Evolutionary conservation across 2,888 invertebrate genomes (phyloP).

Genomic region (Cheilosia grossa): DNA sequence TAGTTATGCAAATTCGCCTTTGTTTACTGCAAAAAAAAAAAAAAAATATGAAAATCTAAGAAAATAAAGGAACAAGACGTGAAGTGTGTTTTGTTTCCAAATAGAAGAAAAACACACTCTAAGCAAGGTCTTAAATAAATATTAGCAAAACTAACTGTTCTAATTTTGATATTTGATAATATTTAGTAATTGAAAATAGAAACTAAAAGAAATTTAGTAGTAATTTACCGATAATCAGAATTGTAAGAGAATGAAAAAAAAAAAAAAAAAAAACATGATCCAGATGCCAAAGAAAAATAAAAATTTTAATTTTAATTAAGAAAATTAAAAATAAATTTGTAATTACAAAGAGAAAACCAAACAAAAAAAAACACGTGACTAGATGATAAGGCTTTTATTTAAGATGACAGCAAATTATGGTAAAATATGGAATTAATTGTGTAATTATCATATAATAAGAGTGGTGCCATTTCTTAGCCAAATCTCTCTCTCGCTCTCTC

Average conservation of each 20-base stretch:
- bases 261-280: constrained; percentile 35
- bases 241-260: constrained; percentile 44
- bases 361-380: constrained; percentile 56
- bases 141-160: constrained; percentile 69
- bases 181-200: constrained; percentile 23
- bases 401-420: constrained; percentile 42
- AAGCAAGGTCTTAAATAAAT: constrained; percentile 44
- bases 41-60: neutral
- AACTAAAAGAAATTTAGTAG: constrained; percentile 49
- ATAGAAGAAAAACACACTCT: constrained; percentile 4
- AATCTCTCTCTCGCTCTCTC: neutral
- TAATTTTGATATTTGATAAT: constrained; percentile 73
- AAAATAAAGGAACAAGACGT: constrained; percentile 29
- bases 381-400: constrained; percentile 68
- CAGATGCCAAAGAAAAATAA: constrained; percentile 67
- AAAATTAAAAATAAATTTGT: constrained; percentile 48
- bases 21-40: constrained; percentile 66
- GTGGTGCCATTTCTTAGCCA: constrained; percentile 27
- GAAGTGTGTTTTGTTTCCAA: constrained; percentile 12
- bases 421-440: constrained; percentile 36
- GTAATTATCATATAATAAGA: constrained; percentile 21
- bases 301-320: constrained; percentile 42
- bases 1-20: constrained; percentile 71
- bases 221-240: constrained; percentile 71
- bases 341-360: constrained; percentile 45